Base-by-base conservation (phyloP, 2,888 invertebrate genomes). In the Ceriagrion tenellum region DNA sequence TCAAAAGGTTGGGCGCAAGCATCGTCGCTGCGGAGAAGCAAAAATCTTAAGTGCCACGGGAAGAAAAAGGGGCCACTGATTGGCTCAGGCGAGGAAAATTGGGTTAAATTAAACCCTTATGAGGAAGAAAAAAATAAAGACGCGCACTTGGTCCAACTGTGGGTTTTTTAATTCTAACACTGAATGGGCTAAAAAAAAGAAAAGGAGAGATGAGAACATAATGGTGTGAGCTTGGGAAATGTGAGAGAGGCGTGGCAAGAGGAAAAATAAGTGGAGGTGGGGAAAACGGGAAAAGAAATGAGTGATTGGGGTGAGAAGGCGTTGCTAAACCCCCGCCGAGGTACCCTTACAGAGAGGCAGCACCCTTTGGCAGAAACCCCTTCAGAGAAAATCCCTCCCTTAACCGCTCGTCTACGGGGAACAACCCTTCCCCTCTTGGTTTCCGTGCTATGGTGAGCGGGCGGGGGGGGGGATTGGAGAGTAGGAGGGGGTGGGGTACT, bases 161-260 rank as follows among this genome's bases (percentile, higher is more conserved):
- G 35, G 91, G 91, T 91, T 69, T 47, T n/a, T 91, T 91, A 91
- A 91, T 91, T 63, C 40, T 91, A 91, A 63, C 35, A 91, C 63
- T 63, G 59, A 91, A 91, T 91, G 59, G 63, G 40, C 63, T 63
- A 59, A 59, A 56, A 59, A 35, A 90, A 0, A 81, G 3, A 81
- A 81, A 12, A n/a, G 81, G 88, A 47, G 47, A 88, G 88, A 47
- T 69, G 88, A 88, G 88, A 88, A 26, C 40, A 88, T 23, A 47
- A 88, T 40, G 47, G 40, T 23, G 18, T 47, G 47, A 47, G 47
- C 47, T 47, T 8, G 88, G 40, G 59, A 55, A 55, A 18, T n/a
- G 56, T 13, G 59, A 59, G 13, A 81, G 16, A 18, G 81, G 81
- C 26, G 81, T 35, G 81, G n/a, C 16, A 8, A 26, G n/a, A 55